Evolutionary conservation across 2,888 invertebrate genomes (phyloP).

Genomic region (Camponotus fellah): DNA sequence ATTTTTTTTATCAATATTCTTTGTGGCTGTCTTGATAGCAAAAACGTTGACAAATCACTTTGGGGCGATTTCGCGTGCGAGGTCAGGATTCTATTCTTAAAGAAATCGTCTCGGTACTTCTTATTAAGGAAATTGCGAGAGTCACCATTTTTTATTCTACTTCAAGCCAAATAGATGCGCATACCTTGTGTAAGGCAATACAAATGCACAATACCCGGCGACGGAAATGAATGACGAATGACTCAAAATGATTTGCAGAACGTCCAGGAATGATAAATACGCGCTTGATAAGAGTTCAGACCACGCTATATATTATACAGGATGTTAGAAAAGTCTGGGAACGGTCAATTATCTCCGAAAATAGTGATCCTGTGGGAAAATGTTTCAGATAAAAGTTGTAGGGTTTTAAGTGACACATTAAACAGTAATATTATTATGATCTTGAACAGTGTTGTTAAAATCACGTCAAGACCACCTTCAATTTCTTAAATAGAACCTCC

Average conservation of each 20-base stretch:
- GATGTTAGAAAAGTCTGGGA: no score
- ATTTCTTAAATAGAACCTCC: no score
- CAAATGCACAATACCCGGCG: background rate
- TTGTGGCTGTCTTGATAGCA: background rate
- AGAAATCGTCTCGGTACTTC: conserved; percentile 53
- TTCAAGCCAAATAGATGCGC: background rate
- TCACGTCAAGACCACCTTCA: no score
- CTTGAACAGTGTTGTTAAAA: no score
- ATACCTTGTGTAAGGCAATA: background rate
- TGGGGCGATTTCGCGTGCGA: conserved; percentile 54
- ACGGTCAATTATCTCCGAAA: no score
- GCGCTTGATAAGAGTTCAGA: background rate
- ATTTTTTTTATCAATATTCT: background rate
- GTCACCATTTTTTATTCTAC: conserved; percentile 31
- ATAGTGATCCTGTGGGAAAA: no score
- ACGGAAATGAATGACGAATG: background rate
- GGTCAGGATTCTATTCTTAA: conserved; percentile 31
- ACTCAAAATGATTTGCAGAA: background rate
- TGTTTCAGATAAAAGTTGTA: no score
- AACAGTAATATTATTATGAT: no score
- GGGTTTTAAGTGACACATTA: no score
- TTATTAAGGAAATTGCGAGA: conserved; percentile 64
- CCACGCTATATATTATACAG: no score
- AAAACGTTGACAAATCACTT: background rate
- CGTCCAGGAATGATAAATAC: background rate